Percentiles rank a stretch among this genome's conserved stretches.
These are phyloP conservation scores for Catagonus wagneri DNA, from an alignment of 2,113 vertebrate genomes.

Conservation along the genomic window DNA sequence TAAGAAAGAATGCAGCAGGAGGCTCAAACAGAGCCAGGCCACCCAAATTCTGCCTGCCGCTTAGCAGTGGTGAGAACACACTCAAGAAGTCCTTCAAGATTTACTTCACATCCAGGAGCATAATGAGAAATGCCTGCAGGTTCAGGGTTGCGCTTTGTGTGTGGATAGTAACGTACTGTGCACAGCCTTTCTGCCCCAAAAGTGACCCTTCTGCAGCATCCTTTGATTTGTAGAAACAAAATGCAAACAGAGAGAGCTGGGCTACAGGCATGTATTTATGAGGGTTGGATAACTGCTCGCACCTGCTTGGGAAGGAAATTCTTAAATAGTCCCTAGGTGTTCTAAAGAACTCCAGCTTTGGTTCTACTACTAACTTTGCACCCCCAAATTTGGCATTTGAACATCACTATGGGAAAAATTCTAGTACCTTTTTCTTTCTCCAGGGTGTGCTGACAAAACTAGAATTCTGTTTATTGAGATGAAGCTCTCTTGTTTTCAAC, in stretches of 20 bases:
- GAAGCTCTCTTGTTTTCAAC: neutral
- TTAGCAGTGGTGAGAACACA: neutral
- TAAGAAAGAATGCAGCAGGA: constrained; percentile 41
- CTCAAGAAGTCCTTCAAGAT: constrained; percentile 38
- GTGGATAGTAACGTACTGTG: neutral
- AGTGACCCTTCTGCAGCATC: constrained; percentile 51
- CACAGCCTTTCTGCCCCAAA: constrained; percentile 25
- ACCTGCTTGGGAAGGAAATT: constrained; percentile 39
- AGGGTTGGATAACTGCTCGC: constrained; percentile 17
- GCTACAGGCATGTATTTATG: neutral
- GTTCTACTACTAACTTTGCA: neutral
- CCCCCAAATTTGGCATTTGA: neutral
- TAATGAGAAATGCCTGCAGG: neutral
- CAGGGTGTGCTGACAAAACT: neutral
- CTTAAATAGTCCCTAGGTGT: neutral
- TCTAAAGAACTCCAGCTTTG: neutral
- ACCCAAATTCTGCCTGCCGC: constrained; percentile 52
- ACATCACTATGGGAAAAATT: neutral
- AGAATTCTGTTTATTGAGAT: neutral
- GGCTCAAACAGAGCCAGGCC: neutral
- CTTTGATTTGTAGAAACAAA: constrained; percentile 63
- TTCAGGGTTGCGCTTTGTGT: constrained; percentile 48
- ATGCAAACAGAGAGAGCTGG: neutral
- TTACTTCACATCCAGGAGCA: constrained; percentile 47
- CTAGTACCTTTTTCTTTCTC: neutral